Conservation (phyloP, 2,797 vertebrate species). For the Ctenopoma multispine region DNA sequence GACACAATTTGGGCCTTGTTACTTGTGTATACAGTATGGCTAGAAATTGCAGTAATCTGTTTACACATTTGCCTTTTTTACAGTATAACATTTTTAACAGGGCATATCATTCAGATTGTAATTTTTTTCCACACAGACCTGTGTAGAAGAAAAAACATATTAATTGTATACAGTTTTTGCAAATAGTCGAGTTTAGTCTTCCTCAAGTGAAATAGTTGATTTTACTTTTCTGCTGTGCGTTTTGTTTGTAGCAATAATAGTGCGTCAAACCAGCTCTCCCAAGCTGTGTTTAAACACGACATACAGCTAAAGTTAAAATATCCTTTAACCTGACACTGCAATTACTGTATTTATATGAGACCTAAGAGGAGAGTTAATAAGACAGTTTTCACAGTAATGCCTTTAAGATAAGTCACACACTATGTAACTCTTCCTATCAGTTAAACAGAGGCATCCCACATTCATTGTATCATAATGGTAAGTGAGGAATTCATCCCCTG, state of each 20-base stretch:
- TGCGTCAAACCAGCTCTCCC: too few species aligned
- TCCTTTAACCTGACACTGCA: not conserved
- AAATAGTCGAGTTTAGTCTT: not conserved
- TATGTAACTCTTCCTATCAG: too few species aligned
- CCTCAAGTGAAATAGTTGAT: too few species aligned
- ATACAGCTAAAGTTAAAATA: not conserved
- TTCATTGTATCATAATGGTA: too few species aligned
- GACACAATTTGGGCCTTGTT: slow-evolving; percentile 46
- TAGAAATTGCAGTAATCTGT: slow-evolving; percentile 1
- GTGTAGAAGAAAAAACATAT: not conserved
- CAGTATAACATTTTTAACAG: not conserved
- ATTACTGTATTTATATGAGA: not conserved
- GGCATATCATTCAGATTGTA: not conserved
- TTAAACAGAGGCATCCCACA: too few species aligned
- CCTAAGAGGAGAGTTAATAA: not conserved
- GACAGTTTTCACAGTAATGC: too few species aligned
- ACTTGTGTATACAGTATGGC: slow-evolving; percentile 11
- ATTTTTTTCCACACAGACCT: not conserved
- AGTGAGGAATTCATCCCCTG: too few species aligned
- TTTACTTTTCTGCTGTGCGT: too few species aligned
- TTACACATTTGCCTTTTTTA: slow-evolving; percentile 16
- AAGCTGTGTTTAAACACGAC: not conserved
- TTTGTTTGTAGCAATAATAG: too few species aligned
- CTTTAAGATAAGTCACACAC: too few species aligned
- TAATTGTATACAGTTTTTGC: too few species aligned